Base-by-base conservation (phyloP, 2,888 invertebrate species). In the Cryptocheilus praepositus region DNA sequence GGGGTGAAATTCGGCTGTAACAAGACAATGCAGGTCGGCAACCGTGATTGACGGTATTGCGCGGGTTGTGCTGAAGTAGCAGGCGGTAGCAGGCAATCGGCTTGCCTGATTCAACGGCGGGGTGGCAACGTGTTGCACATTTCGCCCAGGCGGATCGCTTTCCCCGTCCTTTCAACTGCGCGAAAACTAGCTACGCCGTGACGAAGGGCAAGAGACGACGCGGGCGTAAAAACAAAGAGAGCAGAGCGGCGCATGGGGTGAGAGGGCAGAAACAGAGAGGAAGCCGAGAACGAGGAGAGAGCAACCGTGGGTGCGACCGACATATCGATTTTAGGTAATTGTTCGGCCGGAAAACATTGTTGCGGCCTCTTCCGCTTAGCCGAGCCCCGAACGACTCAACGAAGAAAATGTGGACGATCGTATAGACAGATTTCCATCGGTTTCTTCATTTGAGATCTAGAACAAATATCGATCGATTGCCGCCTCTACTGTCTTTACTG, bases 1-100 rank as follows among this genome's bases (percentile, higher is more conserved):
- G 95, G 95, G 84, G 94, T 94, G 88, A 95, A 94, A 80, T 91
- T 90, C 65, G 93, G 89, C 93, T 94, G 91, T 75, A 93, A 91
- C 89, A 89, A 44, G 73, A 58, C 36, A 36, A 36, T 36, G 36
- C 13, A 36, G 36, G 36, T 36, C 36, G 0, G 11, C 18, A 21
- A n/a, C n/a, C 7, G 22, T 11, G 58, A 16, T 58, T 49, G 49
- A 16, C 18, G 21, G 45, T 19, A 22, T 18, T n/a, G 45, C 19
- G 22, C 22, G 46, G 22, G 11, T 36, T 11, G 36, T 11, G 11
- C 36, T 7, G 11, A 36, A 36, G 36, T 36, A 11, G 4, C 13
- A 36, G 13, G 36, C 36, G 7, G 36, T 11, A 11, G 36, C 36
- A 36, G 36, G 36, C 36, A 36, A 8, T 36, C 13, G 11, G 36